Evolutionary conservation across 1,140 invertebrate species (phyloP), one percentile per base, ranked within the genome.

Genomic region (Thereuonema tuberculata): DNA sequence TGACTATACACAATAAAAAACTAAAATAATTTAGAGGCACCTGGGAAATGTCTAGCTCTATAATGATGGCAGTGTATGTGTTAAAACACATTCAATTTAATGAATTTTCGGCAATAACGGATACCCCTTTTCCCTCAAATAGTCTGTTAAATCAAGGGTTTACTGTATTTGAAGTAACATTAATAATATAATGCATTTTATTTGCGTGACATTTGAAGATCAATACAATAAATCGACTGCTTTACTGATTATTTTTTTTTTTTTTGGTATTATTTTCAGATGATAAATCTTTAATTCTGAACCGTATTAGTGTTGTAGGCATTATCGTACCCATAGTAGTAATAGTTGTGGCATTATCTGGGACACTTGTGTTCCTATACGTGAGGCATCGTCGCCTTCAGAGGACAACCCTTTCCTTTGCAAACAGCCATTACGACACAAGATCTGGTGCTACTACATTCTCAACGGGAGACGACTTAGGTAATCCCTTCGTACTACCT

Each of bases 381-480:
- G 67, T 88, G 26, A 76, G 86, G 59, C 84, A 90, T 71, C 77
- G 83, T 59, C 78, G 86, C 58, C 74, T 91, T 24, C 82, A 87
- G 65, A 80, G 83, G 59, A 85, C 81, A 62, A 91, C 91, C 74
- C 79, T 84, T 2, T 80, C 84, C 37, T 90, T 91, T 73, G 84
- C 85, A 15, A 88, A 86, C 69, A 87, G 85, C 67, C 87, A 91
- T 70, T 93, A 93, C 69, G 84, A 89, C 74, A 85, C 84, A 23
- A 78, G 87, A 65, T 84, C 87, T 43, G 88, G 85, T 52, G 84
- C 88, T 64, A 87, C 89, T 14, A 90, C 86, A 53, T 89, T 94
- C 69, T 75, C 77, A 20, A 82, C 80, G 31, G 81, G 81, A 56
- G 82, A 86, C 69, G 79, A 81, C 64, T 70, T 85, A 60, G 82